phyloP scores from a whole-genome alignment of 2,888 invertebrate genomes.

The Tinea trinotella region DNA sequence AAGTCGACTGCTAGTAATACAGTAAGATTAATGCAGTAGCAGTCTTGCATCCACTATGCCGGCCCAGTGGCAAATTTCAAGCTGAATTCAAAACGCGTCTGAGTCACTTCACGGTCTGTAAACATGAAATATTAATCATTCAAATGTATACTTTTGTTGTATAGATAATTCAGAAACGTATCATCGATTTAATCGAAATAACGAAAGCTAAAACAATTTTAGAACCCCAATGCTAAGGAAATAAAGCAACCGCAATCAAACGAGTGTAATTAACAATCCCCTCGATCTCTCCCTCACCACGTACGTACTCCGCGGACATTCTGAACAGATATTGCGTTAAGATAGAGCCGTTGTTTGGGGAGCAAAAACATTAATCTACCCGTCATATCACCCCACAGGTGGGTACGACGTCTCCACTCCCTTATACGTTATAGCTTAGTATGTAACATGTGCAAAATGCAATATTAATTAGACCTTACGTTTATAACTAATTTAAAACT shows the following conservation, averaged over 20 bases:
- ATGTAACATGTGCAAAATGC: conserved; percentile 11
- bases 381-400: conserved; percentile 21
- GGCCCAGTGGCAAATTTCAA: too few species aligned
- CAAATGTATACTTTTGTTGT: too few species aligned
- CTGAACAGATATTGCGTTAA: conserved; percentile 20
- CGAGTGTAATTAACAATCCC: conserved; percentile 19
- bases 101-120: too few species aligned
- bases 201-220: conserved; percentile 15
- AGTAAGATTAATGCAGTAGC: too few species aligned
- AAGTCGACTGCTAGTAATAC: too few species aligned
- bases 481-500: background rate
- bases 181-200: conserved; percentile 5
- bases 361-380: conserved; percentile 21
- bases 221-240: conserved; percentile 10
- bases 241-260: conserved; percentile 16
- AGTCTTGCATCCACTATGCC: too few species aligned
- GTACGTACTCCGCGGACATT: background rate
- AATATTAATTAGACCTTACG: background rate
- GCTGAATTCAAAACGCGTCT: too few species aligned
- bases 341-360: conserved; percentile 21
- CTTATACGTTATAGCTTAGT: conserved; percentile 6
- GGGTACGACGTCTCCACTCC: conserved; percentile 13
- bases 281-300: background rate
- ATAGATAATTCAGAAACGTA: background rate
- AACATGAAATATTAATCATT: too few species aligned